Percentiles rank a stretch among this genome's conserved stretches.
phyloP scores from a whole-genome alignment of 2,888 invertebrate genomes.

The Brachycybe producta region DNA sequence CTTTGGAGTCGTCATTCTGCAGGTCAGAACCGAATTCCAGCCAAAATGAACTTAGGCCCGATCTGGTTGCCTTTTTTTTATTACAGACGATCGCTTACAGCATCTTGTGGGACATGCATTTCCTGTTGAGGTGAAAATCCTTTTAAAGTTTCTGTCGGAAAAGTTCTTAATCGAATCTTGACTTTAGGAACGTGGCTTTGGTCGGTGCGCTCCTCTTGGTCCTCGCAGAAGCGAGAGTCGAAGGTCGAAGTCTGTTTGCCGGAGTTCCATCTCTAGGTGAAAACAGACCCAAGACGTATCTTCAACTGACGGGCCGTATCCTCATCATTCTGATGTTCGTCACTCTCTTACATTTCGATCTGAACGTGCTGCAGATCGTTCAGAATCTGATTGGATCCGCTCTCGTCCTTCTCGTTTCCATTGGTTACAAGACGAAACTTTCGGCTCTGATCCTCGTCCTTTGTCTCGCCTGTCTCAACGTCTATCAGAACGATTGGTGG shows the following conservation, averaged over 20 bases:
- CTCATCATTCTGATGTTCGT: conserved; percentile 98
- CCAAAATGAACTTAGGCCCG: background rate
- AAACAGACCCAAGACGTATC: conserved; percentile 90
- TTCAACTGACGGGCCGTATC: conserved; percentile 89
- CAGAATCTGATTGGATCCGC: conserved; percentile 86
- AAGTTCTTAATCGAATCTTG: background rate
- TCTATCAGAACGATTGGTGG: conserved; percentile 99
- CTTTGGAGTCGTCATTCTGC: conserved; percentile 90
- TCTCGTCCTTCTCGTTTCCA: conserved; percentile 87
- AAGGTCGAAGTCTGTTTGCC: conserved; percentile 88
- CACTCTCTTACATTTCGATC: conserved; percentile 84
- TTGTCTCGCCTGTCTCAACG: conserved; percentile 75
- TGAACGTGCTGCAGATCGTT: conserved; percentile 74
- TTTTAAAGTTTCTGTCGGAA: background rate
- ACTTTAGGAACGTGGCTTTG: conserved; percentile 72
- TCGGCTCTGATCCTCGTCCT: conserved; percentile 86
- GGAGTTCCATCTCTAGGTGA: conserved; percentile 59
- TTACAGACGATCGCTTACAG: conserved; percentile 82
- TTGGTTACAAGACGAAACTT: conserved; percentile 97
- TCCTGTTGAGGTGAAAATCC: conserved; percentile 54
- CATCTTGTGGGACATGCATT: conserved; percentile 96
- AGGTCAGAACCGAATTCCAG: conserved; percentile 61
- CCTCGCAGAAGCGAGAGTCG: conserved; percentile 87
- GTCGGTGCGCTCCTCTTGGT: conserved; percentile 93
- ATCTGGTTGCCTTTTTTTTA: conserved; percentile 23